Conservation (phyloP, 2,797 vertebrate species). For the Pteronotus mesoamericanus region DNA sequence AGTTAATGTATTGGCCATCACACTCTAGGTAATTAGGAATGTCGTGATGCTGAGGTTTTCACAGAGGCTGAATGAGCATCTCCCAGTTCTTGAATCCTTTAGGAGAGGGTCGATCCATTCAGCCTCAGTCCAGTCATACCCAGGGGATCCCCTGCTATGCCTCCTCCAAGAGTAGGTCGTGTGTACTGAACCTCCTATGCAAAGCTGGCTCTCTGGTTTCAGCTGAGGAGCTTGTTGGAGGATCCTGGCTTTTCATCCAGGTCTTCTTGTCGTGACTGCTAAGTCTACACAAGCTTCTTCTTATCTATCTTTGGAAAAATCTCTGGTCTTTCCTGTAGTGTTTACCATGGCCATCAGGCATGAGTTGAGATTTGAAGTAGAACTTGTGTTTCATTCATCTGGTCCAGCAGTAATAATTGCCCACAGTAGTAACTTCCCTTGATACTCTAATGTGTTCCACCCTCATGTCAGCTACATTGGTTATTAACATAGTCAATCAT, state of each 20-base stretch:
- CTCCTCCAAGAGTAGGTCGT: neutral
- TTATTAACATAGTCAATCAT: neutral
- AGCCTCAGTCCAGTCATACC: neutral
- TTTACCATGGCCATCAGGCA: neutral
- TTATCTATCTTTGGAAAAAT: neutral
- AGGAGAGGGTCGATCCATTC: neutral
- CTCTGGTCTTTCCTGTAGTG: neutral
- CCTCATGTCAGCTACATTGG: neutral
- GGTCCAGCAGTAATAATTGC: neutral
- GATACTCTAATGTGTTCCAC: neutral
- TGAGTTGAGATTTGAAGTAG: neutral
- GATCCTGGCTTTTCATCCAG: neutral
- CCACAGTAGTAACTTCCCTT: neutral
- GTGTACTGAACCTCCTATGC: neutral
- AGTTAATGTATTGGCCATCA: neutral
- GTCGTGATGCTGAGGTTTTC: neutral
- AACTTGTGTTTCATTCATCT: neutral
- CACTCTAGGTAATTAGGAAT: neutral
- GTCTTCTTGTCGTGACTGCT: neutral
- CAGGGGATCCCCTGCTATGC: fast-evolving
- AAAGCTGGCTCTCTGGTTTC: neutral
- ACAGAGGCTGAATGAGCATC: neutral
- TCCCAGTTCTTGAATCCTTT: neutral
- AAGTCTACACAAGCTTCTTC: neutral
- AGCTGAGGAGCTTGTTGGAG: neutral